Conservation (phyloP, 2,797 vertebrate species). For the Darevskia mixta region DNA sequence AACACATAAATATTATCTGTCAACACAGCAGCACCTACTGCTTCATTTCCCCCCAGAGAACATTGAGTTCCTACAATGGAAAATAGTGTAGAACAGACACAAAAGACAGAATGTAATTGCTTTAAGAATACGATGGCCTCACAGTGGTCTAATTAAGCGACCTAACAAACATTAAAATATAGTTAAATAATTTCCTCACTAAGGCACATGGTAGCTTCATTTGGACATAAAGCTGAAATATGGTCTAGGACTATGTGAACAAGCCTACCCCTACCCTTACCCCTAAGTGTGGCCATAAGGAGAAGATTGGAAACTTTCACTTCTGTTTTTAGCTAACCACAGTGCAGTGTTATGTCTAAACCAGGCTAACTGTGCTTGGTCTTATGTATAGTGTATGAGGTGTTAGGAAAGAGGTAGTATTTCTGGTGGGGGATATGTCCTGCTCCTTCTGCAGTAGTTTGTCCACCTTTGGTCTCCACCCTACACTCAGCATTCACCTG, state of each 20-base stretch:
- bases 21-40: not conserved
- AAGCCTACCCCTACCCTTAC: too few relatives aligned
- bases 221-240: not conserved
- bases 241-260: not conserved
- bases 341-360: not conserved
- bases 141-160: not conserved
- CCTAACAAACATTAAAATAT: slow-evolving; percentile 16
- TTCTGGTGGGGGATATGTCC: too few relatives aligned
- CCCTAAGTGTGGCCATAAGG: not conserved
- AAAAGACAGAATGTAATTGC: slow-evolving; percentile 9
- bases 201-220: slow-evolving; percentile 13
- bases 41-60: slow-evolving; percentile 21
- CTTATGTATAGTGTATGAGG: not conserved
- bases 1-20: slow-evolving; percentile 3
- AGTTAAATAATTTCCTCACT: slow-evolving; percentile 33
- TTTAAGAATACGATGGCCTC: slow-evolving; percentile 4
- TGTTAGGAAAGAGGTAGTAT: too few relatives aligned
- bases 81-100: slow-evolving; percentile 26
- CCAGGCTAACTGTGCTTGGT: not conserved
- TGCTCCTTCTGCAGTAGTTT: too few relatives aligned
- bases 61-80: not conserved
- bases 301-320: not conserved
- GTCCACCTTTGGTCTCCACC: too few relatives aligned
- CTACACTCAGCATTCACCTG: too few relatives aligned
- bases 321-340: not conserved